These are phyloP conservation scores for Calliphora vicina DNA, from an alignment of 1,140 invertebrate genomes.

Conservation along the genomic window DNA sequence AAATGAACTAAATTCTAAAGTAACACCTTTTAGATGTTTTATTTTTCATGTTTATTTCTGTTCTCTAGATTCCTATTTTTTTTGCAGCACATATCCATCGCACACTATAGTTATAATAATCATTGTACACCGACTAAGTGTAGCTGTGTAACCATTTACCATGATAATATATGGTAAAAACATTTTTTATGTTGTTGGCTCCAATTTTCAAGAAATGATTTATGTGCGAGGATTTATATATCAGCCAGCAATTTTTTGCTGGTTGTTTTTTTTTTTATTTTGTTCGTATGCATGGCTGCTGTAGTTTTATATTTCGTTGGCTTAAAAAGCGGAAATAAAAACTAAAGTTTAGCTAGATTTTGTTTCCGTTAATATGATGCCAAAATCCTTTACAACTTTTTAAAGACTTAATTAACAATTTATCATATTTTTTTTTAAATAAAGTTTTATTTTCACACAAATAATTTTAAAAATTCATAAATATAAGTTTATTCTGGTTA, in stretches of 20 bases:
- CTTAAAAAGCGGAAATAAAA: not conserved
- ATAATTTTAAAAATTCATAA: no score
- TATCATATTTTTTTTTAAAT: not conserved
- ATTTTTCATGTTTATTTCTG: no score
- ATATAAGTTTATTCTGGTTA: no score
- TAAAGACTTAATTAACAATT: conserved; percentile 2
- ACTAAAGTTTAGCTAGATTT: not conserved
- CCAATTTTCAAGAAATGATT: not conserved
- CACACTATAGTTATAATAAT: no score
- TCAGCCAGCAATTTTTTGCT: not conserved
- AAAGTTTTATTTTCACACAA: not conserved
- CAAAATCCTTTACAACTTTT: not conserved
- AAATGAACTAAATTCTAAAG: not conserved
- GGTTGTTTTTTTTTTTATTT: not conserved
- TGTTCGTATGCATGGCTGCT: not conserved
- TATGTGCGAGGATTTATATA: not conserved
- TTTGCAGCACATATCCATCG: no score
- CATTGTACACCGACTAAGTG: no score
- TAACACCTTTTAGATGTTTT: not conserved
- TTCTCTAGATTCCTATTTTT: no score
- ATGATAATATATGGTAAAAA: not conserved
- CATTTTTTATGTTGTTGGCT: not conserved
- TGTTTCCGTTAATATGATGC: not conserved
- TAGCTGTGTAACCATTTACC: no score
- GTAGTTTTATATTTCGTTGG: not conserved